Evolutionary conservation across 2,888 invertebrate genomes (phyloP), one percentile per base, ranked within the genome.

Genomic region (Drosophila fungiperda): DNA sequence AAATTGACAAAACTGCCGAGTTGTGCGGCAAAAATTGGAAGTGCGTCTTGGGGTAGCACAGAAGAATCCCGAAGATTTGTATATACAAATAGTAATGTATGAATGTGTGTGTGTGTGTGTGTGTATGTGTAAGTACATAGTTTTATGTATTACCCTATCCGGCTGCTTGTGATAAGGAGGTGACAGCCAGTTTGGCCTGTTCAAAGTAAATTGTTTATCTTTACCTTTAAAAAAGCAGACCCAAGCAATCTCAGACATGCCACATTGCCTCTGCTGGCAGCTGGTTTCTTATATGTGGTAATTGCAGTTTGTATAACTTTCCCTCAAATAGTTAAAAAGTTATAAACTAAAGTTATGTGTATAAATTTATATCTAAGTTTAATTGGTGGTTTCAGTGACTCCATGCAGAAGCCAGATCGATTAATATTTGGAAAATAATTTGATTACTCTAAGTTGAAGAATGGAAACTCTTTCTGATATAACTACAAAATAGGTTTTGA

Each of bases 81-180:
- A 26, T n/a, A 38, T 38, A 55, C 8, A 23, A 23, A 15, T 15
- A 45, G 4, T 1, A 0, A 8, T 2, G 15, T 1, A 2, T 45
- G 12, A 45, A 45, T 45, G 20, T 45, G 12, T 20, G 29, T n/a
- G n/a, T 50, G 5, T 9, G 7, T 11, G 20, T 42, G 12, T 20
- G 29, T n/a, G n/a, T 50, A n/a, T 26, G 2, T 9, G 8, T 12
- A 7, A 6, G 26, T 5, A 26, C 1, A 40, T 29, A 4, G 35
- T 26, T 20, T 12, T 42, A 42, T 20, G 17, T 5, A 17, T 50
- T 52, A 9, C 40, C 49, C 53, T 40, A 29, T 29, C 29, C 9
- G 57, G 40, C 15, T 55, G 29, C 42, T 35, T 35, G 29, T 59
- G 77, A 86, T 80, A 83, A 74, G 70, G 40, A 64, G 59, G n/a